Evolutionary conservation across 2,888 invertebrate species (phyloP), one percentile per base, ranked within the genome.

Genomic region (Panzeria rudis): DNA sequence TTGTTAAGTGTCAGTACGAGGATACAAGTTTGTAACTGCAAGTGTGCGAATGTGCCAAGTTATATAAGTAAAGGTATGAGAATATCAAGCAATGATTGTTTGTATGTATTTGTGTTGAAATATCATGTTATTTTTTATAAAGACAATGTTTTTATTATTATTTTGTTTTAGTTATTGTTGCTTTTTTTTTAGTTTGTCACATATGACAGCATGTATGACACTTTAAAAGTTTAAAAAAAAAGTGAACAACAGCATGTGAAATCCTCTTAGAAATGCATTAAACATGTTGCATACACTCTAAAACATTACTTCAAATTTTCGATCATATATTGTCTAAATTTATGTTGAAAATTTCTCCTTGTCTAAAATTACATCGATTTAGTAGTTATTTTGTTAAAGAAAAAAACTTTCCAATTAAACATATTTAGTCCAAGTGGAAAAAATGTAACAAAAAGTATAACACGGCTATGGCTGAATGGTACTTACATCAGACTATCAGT

Each of bases 191-290:
- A 83, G 76, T 77, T 80, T 83, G 83, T 72, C 75, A 72, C 59
- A 72, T 64, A n/a, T 76, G 71, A 77, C 85, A 73, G 29, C 56
- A 25, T 47, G 62, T n/a, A 54, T 68, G 75, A 81, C 76, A 83
- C 76, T 82, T 82, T 56, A 20, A 20, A 38, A 56, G 61, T 44
- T 54, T n/a, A 23, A 32, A 54, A 56, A 61, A 35, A 32, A 77
- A 56, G 23, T 23, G 44, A 76, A 69, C 52, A 62, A 29, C 73
- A 68, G 3, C 35, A 50, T 2, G 64, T 1, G n/a, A 78, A 80
- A 80, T 81, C 69, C 73, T 69, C 73, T 87, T 82, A 79, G 64
- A 73, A 82, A 59, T 85, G 76, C 72, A 86, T 78, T 80, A 84
- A 72, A 66, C 73, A 75, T 77, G 72, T 78, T 80, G 80, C 75